These are phyloP conservation scores for Scrobipalpa costella DNA, from an alignment of 2,888 invertebrate genomes.

Conservation along the genomic window DNA sequence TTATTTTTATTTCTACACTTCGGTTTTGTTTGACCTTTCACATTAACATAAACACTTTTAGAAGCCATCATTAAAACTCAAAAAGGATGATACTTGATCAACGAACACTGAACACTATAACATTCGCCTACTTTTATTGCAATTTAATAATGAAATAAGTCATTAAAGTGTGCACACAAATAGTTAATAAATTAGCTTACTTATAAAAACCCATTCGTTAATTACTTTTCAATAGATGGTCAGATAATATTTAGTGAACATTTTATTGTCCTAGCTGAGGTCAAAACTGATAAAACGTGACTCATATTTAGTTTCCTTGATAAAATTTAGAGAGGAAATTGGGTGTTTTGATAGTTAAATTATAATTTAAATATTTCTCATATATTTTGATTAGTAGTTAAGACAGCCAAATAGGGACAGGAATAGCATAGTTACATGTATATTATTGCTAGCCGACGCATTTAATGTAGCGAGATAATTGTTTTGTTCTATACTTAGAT, in stretches of 20 bases:
- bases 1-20: not conserved
- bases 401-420: no score
- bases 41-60: not conserved
- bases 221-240: not conserved
- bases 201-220: not conserved
- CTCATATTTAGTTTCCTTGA: not conserved
- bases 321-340: not conserved
- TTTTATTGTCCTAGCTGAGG: not conserved
- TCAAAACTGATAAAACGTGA: conserved; percentile 2
- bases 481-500: no score
- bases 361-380: no score
- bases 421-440: no score
- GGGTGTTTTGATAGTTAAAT: not conserved
- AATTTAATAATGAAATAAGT: not conserved
- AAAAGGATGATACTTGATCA: not conserved
- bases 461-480: no score
- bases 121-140: not conserved
- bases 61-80: not conserved
- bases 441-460: no score
- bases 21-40: not conserved
- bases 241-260: not conserved
- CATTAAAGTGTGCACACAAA: not conserved
- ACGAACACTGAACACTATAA: not conserved
- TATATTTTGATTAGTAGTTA: no score
- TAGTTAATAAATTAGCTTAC: conserved; percentile 1